Evolutionary conservation across 1,140 invertebrate genomes (phyloP), one percentile per base, ranked within the genome.

Genomic region (Heterodera schachtii): DNA sequence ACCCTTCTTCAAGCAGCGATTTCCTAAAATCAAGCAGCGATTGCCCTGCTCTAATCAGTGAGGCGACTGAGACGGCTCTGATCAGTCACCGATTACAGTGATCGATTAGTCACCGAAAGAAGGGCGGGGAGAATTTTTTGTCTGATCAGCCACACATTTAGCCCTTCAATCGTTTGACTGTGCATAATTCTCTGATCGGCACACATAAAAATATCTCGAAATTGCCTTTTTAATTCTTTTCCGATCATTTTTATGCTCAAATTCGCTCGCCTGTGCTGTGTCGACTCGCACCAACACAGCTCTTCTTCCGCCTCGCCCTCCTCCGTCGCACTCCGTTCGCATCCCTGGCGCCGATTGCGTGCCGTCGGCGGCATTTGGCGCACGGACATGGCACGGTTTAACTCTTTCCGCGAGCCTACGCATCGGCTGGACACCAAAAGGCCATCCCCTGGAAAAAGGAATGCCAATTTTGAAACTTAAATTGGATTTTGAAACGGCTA

Each of bases 231-330:
- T n/a, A n/a, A n/a, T n/a, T n/a, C n/a, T n/a, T n/a, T 19, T 60
- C 57, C 57, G 57, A 60, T 60, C 57, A 60, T 11, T 60, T 49
- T 6, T 6, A 49, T 6, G 47, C 9, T 4, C 47, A 49, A 49
- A 6, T 49, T 6, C 69, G 9, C 21, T 71, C 69, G 41, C 44
- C 69, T 11, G 69, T 41, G 69, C 19, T 71, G 69, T 31, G 69
- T 16, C 44, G 31, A n/a, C 21, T 71, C 69, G 19, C 69, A 71
- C 69, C 69, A 71, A 31, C 69, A 71, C 19, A 71, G 69, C 69
- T 71, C 69, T 19, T 71, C 69, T 31, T 16, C 69, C 69, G 21
- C 41, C 44, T 9, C 31, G 3, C 41, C 69, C 16, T 41, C 66
- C 44, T 3, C 69, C 69, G 69, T 43, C 9, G 7, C 69, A 9